Percentiles rank a stretch among this genome's conserved stretches.
Conservation (phyloP, 2,888 invertebrate species). For the Leptinotarsa juncta region DNA sequence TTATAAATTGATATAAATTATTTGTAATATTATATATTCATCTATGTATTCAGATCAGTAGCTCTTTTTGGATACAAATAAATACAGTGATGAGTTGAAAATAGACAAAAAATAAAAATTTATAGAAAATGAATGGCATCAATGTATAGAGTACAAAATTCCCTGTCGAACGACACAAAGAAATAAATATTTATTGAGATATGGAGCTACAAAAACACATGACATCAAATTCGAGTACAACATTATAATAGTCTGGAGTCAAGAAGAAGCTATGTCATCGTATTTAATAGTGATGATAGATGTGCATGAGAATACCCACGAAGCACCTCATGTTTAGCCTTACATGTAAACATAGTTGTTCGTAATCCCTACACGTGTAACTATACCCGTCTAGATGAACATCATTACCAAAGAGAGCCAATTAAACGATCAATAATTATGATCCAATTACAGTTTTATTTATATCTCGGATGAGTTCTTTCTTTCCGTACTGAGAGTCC, state of each 20-base stretch:
- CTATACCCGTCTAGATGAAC: not conserved
- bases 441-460: not conserved
- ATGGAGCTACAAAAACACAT: too few species aligned
- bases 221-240: too few species aligned
- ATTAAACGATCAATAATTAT: conserved; percentile 2
- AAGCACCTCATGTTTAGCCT: conserved; percentile 1
- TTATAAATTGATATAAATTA: too few species aligned
- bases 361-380: not conserved
- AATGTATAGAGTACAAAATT: too few species aligned
- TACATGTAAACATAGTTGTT: not conserved
- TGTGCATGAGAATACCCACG: not conserved
- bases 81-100: too few species aligned
- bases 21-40: too few species aligned
- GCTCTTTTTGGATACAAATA: too few species aligned
- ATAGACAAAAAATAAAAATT: too few species aligned
- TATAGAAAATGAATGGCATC: too few species aligned
- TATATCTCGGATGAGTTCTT: not conserved
- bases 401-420: conserved; percentile 11
- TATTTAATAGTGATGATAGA: not conserved
- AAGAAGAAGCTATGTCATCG: not conserved
- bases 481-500: not conserved
- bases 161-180: too few species aligned
- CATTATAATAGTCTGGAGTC: not conserved
- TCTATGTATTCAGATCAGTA: too few species aligned
- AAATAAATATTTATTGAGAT: too few species aligned